These are phyloP conservation scores for Parasteatoda tepidariorum DNA, from an alignment of 1,140 invertebrate genomes.

Conservation along the genomic window DNA sequence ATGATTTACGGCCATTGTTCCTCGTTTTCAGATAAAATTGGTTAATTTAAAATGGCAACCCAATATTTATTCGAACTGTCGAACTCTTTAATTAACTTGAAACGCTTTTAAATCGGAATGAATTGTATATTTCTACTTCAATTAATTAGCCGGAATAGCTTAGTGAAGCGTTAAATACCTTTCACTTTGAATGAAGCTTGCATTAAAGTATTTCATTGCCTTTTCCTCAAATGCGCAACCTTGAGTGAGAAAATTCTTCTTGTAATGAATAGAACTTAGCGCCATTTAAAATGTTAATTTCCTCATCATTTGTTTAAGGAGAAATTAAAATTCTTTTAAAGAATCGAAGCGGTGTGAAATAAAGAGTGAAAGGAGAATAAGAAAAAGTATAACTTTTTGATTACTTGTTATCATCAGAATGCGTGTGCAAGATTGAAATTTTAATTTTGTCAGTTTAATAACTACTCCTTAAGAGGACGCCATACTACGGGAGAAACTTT, in stretches of 20 bases:
- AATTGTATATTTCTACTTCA: slow-evolving; percentile 29
- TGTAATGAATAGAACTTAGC: not conserved
- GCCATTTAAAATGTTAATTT: not conserved
- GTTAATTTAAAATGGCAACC: no score
- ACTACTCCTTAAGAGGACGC: no score
- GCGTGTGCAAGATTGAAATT: no score
- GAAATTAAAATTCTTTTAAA: no score
- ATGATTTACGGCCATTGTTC: no score
- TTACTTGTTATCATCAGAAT: no score
- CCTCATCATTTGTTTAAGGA: not conserved
- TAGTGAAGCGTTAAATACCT: slow-evolving; percentile 24
- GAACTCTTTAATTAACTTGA: slow-evolving; percentile 33
- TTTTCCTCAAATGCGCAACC: not conserved
- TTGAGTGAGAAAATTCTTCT: not conserved
- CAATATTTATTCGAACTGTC: not conserved
- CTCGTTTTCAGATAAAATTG: no score
- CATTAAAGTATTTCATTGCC: not conserved
- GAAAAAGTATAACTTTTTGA: no score
- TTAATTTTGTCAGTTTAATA: no score
- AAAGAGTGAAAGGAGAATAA: not conserved
- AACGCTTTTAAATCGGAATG: slow-evolving; percentile 21
- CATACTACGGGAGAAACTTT: no score
- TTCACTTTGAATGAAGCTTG: slow-evolving; percentile 3
- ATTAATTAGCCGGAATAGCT: slow-evolving; percentile 35
- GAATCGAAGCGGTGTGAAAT: no score